Percentiles rank a stretch among this genome's conserved stretches.
Evolutionary conservation across 2,797 vertebrate species (phyloP).

Genomic region (Hypotaenidia okinawae): DNA sequence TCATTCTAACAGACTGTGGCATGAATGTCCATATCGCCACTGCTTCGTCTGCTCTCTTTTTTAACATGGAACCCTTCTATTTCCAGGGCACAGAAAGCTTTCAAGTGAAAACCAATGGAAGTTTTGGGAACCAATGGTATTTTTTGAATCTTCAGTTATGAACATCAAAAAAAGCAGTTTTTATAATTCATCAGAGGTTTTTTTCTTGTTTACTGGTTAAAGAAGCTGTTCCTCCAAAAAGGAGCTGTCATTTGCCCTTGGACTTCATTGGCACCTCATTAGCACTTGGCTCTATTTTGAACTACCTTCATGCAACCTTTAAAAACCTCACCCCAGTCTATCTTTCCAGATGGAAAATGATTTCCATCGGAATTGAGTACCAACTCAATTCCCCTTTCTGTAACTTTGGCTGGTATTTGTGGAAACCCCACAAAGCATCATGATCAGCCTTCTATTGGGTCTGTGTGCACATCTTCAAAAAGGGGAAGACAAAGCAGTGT

Average conservation of each 20-base stretch:
- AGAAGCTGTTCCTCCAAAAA: neutral
- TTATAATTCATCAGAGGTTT: neutral
- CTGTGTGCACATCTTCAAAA: neutral
- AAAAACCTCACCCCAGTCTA: neutral
- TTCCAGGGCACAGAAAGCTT: neutral
- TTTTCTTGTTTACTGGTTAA: neutral
- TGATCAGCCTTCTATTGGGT: neutral
- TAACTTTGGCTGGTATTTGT: neutral
- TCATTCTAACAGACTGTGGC: neutral
- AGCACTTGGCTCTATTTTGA: neutral
- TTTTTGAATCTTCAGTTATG: neutral
- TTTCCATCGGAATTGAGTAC: neutral
- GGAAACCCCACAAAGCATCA: neutral
- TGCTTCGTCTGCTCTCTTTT: fast-evolving
- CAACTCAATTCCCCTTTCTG: neutral
- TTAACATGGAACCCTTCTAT: neutral
- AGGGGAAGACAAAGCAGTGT: neutral
- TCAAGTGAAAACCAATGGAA: neutral
- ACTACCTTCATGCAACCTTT: neutral
- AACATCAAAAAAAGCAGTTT: neutral
- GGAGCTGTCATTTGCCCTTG: neutral
- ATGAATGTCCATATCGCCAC: neutral
- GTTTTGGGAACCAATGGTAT: neutral
- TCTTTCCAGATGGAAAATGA: neutral
- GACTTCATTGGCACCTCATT: neutral